Evolutionary conservation across 2,113 vertebrate species (phyloP).

Genomic region (Pogonocichla stellata): DNA sequence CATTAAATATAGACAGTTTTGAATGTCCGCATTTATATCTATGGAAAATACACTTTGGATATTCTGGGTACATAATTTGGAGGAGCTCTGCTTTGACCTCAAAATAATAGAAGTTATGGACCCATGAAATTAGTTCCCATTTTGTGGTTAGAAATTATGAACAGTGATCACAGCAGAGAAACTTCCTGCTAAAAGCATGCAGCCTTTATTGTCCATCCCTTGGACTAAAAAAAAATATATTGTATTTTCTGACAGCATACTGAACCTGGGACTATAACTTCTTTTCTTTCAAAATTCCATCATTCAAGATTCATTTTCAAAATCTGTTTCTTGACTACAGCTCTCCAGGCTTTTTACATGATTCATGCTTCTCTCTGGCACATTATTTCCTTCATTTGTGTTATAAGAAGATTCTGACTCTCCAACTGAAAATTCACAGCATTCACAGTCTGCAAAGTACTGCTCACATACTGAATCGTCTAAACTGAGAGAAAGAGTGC

Average conservation of each 20-base stretch:
- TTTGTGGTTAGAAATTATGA: neutral
- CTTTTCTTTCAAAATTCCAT: neutral
- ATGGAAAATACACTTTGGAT: neutral
- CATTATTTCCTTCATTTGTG: neutral
- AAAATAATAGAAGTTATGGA: constrained; percentile 23
- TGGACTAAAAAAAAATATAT: neutral
- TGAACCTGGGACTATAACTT: neutral
- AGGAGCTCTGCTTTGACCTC: neutral
- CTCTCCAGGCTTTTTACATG: neutral
- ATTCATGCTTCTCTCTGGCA: neutral
- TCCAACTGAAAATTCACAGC: neutral
- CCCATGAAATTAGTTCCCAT: constrained; percentile 5
- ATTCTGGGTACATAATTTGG: neutral
- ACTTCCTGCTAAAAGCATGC: neutral
- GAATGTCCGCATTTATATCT: neutral
- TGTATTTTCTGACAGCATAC: neutral
- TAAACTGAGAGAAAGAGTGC: neutral
- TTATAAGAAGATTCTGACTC: neutral
- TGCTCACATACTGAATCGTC: neutral
- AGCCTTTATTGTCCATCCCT: neutral
- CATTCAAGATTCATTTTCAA: neutral
- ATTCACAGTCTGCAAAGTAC: neutral
- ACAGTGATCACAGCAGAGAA: neutral
- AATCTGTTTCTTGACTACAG: neutral
- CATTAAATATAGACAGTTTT: neutral